Conservation (phyloP, 2,888 invertebrate genomes). For the Caenorhabditis sp. region DNA sequence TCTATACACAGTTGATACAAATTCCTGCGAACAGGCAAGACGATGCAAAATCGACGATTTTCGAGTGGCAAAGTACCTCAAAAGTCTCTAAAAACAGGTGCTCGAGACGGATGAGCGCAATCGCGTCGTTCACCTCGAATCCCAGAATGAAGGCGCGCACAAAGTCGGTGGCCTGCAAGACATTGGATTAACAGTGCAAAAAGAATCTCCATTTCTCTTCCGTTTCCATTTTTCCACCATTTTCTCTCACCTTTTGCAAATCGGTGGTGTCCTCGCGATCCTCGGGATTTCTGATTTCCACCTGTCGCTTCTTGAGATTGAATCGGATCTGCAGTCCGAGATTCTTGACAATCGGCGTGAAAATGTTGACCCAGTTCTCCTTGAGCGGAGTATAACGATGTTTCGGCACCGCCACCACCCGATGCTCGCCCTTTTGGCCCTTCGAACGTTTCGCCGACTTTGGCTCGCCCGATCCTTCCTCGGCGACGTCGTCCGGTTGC, state of each 20-base stretch:
- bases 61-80: constrained; percentile 83
- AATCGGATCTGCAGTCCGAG: constrained; percentile 91
- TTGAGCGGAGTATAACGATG: constrained; percentile 94
- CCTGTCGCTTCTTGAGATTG: constrained; percentile 91
- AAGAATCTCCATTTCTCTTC: background rate
- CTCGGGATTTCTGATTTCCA: constrained; percentile 85
- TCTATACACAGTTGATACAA: too few relatives aligned
- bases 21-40: background rate
- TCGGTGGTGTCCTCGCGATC: constrained; percentile 88
- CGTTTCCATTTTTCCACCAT: background rate
- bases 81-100: constrained; percentile 97
- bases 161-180: constrained; percentile 92
- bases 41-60: background rate
- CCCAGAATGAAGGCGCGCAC: constrained; percentile 95
- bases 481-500: constrained; percentile 7
- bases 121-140: constrained; percentile 91
- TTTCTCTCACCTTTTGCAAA: constrained; percentile 62
- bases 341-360: constrained; percentile 95
- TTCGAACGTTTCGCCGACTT: constrained; percentile 60
- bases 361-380: constrained; percentile 96
- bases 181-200: background rate
- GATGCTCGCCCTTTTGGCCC: constrained; percentile 68
- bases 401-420: constrained; percentile 86
- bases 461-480: constrained; percentile 19
- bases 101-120: constrained; percentile 93